Evolutionary conservation across 2,113 vertebrate species (phyloP).

Genomic region (Eudyptes chrysolophus): DNA sequence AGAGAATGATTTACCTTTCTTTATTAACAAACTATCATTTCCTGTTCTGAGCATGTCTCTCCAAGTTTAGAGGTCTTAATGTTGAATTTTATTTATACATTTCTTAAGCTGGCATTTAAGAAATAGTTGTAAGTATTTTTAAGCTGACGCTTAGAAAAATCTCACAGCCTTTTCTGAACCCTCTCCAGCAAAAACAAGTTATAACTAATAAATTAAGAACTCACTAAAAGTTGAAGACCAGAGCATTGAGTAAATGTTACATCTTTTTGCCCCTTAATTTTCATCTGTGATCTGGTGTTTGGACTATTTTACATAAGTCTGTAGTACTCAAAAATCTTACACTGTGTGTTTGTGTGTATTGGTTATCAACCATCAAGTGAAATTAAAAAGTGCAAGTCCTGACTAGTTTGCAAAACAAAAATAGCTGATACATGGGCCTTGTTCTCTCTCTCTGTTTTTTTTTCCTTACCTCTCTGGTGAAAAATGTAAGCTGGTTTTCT

Average conservation of each 20-base stretch:
- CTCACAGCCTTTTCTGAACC: slow-evolving; percentile 44
- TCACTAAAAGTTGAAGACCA: slow-evolving; percentile 37
- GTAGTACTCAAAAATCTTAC: background rate
- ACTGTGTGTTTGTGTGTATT: background rate
- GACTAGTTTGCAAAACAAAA: slow-evolving; percentile 14
- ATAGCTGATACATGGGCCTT: background rate
- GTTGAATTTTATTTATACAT: slow-evolving; percentile 59
- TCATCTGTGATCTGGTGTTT: background rate
- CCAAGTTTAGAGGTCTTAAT: slow-evolving; percentile 62
- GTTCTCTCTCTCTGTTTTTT: background rate
- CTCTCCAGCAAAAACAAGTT: slow-evolving; percentile 58
- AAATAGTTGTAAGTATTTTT: slow-evolving; percentile 30
- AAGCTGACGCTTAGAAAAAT: slow-evolving; percentile 47
- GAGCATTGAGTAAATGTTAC: background rate
- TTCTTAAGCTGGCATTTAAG: slow-evolving; percentile 62
- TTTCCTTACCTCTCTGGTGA: background rate
- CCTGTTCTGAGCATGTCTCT: slow-evolving; percentile 68
- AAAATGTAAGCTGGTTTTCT: background rate
- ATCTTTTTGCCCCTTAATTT: slow-evolving; percentile 5
- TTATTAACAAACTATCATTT: slow-evolving; percentile 79
- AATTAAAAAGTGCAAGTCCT: slow-evolving; percentile 7
- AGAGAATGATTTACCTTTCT: slow-evolving; percentile 81
- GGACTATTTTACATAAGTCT: background rate
- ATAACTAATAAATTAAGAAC: slow-evolving; percentile 67
- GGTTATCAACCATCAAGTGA: slow-evolving; percentile 16